Conservation (phyloP, 2,797 vertebrate genomes). For the Pantherophis vulpinus region DNA sequence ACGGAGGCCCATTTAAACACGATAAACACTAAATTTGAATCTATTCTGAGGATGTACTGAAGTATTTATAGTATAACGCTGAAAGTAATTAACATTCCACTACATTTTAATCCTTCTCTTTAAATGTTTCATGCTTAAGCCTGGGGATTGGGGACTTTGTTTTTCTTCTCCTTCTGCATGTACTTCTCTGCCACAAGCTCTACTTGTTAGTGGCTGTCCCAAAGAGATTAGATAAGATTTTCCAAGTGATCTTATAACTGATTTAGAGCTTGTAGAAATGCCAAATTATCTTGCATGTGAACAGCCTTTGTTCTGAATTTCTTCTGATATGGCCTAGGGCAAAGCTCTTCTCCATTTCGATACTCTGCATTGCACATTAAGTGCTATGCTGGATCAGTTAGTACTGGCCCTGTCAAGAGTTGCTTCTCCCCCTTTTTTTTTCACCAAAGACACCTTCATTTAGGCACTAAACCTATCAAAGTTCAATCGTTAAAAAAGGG, state of each 20-base stretch:
- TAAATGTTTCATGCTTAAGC: not conserved
- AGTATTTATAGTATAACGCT: not conserved
- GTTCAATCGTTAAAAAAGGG: not conserved
- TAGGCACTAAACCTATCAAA: not conserved
- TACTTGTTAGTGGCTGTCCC: not conserved
- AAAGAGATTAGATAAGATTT: slow-evolving; percentile 12
- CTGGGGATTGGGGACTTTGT: not conserved
- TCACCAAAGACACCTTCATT: slow-evolving; percentile 10
- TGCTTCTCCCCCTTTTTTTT: not conserved
- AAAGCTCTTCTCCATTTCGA: slow-evolving; percentile 10
- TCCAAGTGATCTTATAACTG: slow-evolving; percentile 2
- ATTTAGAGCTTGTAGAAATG: slow-evolving; percentile 13
- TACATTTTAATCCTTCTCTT: not conserved
- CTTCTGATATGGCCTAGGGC: slow-evolving; percentile 12
- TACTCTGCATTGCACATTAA: slow-evolving; percentile 23
- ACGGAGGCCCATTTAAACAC: not conserved
- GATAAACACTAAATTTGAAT: not conserved
- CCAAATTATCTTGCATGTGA: slow-evolving; percentile 7
- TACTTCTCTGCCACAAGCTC: not conserved
- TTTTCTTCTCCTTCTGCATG: not conserved
- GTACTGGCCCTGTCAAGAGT: not conserved
- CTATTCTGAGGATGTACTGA: not conserved
- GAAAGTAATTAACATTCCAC: not conserved
- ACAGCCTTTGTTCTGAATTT: slow-evolving; percentile 18
- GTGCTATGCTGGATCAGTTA: slow-evolving; percentile 7